Percentiles rank a stretch among this genome's conserved stretches.
Conservation (phyloP, 1,140 invertebrate genomes). For the Euborellia annulipes region DNA sequence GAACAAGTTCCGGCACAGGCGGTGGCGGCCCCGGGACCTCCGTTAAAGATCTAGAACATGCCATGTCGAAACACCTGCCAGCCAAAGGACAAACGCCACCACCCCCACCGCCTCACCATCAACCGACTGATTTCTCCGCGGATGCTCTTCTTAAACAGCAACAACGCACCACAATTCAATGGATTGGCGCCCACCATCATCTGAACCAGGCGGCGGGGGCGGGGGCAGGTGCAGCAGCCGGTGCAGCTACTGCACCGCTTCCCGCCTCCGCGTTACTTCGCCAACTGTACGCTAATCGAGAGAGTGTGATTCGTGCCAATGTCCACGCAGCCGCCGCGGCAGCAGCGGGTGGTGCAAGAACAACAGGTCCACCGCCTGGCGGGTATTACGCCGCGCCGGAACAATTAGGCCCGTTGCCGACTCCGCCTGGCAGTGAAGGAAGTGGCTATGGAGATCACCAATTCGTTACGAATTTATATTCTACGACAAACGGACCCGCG, state of each 20-base stretch:
- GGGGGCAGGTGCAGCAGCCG: slow-evolving; percentile 9
- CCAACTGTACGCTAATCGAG: slow-evolving; percentile 81
- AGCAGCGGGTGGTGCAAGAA: slow-evolving; percentile 20
- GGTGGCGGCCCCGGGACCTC: slow-evolving; percentile 34
- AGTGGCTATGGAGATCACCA: slow-evolving; percentile 56
- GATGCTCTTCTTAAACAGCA: slow-evolving; percentile 68
- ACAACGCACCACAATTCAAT: slow-evolving; percentile 79
- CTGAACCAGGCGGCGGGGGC: slow-evolving; percentile 38
- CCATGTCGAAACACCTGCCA: slow-evolving; percentile 90
- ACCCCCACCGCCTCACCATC: slow-evolving; percentile 36
- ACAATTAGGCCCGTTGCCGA: slow-evolving; percentile 52
- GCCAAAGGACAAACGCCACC: slow-evolving; percentile 36
- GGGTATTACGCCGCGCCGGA: slow-evolving; percentile 21
- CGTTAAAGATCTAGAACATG: slow-evolving; percentile 84
- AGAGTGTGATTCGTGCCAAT: slow-evolving; percentile 84
- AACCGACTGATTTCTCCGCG: slow-evolving; percentile 71
- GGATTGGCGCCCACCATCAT: slow-evolving; percentile 70
- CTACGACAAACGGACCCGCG: slow-evolving; percentile 30
- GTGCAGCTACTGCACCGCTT: slow-evolving; percentile 25
- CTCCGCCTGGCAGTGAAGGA: slow-evolving; percentile 68
- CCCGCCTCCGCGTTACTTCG: slow-evolving; percentile 74
- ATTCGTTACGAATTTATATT: slow-evolving; percentile 30
- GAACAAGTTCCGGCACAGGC: neutral
- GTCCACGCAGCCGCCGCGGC: slow-evolving; percentile 48
- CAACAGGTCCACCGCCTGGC: slow-evolving; percentile 9